A percentile compares a stretch with the other conserved stretches of the same genome.
Conservation (phyloP, 2,888 invertebrate species). For the Drosophila mettleri region DNA sequence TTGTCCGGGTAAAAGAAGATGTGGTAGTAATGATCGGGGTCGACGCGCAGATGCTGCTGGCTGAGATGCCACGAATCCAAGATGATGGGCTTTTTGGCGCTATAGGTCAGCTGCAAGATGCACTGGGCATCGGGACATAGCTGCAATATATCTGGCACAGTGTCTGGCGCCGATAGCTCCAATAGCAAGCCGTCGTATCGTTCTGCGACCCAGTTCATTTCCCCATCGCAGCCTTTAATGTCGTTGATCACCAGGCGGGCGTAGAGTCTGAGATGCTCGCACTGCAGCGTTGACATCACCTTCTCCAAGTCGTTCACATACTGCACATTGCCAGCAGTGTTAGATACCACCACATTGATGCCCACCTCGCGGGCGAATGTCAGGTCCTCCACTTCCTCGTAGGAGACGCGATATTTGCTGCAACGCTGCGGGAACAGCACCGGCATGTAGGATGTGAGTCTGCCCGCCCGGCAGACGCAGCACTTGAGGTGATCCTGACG, state of each 20-base stretch:
- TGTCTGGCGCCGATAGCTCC: constrained; percentile 49
- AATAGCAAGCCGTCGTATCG: constrained; percentile 79
- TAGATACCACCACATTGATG: constrained; percentile 75
- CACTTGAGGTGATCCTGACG: constrained; percentile 54
- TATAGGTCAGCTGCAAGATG: constrained; percentile 62
- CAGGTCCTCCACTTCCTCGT: constrained; percentile 83
- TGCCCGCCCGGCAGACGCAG: constrained; percentile 66
- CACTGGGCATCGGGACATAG: constrained; percentile 66
- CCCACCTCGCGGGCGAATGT: constrained; percentile 79
- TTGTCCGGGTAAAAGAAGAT: constrained; percentile 82
- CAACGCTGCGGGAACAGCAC: constrained; percentile 77
- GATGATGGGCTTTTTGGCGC: constrained; percentile 75
- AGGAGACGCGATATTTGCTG: constrained; percentile 64
- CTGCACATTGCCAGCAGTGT: constrained; percentile 55
- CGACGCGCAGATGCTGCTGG: constrained; percentile 60
- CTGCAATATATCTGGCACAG: constrained; percentile 57
- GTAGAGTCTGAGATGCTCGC: constrained; percentile 68
- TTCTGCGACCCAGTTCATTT: constrained; percentile 67
- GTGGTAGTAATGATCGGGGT: constrained; percentile 63
- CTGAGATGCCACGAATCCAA: constrained; percentile 62
- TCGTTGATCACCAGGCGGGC: constrained; percentile 72
- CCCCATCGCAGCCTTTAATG: constrained; percentile 56
- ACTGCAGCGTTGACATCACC: constrained; percentile 56
- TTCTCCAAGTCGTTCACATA: constrained; percentile 65
- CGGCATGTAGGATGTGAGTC: constrained; percentile 64